Base-by-base conservation (phyloP, 37 sponge, comb jelly and placozoan genomes). In the Cliona cf. orientalis region DNA sequence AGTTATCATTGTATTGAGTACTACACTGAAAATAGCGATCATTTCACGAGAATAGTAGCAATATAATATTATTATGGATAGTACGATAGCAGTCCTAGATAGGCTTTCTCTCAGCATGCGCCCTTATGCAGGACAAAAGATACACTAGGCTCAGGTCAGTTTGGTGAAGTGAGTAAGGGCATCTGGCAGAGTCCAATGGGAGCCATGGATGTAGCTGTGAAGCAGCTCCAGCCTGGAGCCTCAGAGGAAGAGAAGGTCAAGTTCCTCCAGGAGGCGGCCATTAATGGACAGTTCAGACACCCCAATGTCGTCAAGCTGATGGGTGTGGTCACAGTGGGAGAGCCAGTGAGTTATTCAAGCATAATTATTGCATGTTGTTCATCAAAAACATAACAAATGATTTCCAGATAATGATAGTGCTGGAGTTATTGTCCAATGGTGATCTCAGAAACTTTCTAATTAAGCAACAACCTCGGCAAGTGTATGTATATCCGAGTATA, bases 321-420 rank as follows among this genome's bases (percentile, higher is more conserved):
- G 0, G 82, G 82, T 26, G 61, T 81, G n/a, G 62, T 71, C 46
- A 81, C 82, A 26, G 63, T 81, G 1, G 72, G 60, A 42, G 71
- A 81, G 61, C 82, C 69, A 17, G 82, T 81, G 40, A 70, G 81
- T 69, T 3, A 6, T 22, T 19, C 14, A 49, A 61, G 5, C 28
- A 25, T 21, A 7, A 61, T 6, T n/a, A 6, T 6, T 12, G 23
- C 5, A 28, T 21, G 9, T 9, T 14, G 9, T 49, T 19, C 9
- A 49, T 49, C 53, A 49, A 49, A 19, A 19, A 19, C 53, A 49
- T 19, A 49, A 14, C 53, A 9, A 14, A 14, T 19, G 53, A 40
- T 22, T 22, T 78, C 17, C 53, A 90, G 85, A 74, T 66, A 1
- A 90, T 86, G 87, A 86, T 90, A 45, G 84, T 90, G 38, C 39